A percentile compares a stretch with the other conserved stretches of the same genome.
Conservation (phyloP, 2,797 vertebrate species). For the Echiichthys vipera region DNA sequence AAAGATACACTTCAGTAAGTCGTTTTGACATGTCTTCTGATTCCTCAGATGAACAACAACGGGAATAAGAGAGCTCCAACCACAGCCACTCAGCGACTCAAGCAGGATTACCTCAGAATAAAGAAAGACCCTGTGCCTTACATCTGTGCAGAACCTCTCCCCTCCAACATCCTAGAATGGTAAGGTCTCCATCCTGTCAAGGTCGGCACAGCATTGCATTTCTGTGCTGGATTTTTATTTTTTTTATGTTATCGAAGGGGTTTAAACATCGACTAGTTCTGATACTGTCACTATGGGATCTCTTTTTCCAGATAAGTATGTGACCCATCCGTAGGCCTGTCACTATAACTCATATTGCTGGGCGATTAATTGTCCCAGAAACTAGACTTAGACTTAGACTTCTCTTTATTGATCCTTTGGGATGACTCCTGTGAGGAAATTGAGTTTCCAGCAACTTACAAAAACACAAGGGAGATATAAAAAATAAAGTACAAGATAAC, state of each 20-base stretch:
- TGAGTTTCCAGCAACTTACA: too few relatives aligned
- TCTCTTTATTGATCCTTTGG: too few relatives aligned
- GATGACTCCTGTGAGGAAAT: too few relatives aligned
- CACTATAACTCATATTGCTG: too few relatives aligned
- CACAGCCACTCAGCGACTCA: constrained; percentile 96
- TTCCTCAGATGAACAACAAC: constrained; percentile 93
- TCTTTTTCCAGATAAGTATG: background rate
- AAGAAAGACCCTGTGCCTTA: constrained; percentile 99
- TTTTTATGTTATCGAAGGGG: background rate
- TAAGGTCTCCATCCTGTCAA: constrained; percentile 65
- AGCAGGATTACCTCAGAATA: constrained; percentile 98
- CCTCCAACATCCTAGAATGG: constrained; percentile 98
- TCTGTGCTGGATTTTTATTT: too few relatives aligned
- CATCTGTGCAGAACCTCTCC: constrained; percentile 97
- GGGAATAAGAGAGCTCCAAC: constrained; percentile 96
- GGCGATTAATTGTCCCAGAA: too few relatives aligned
- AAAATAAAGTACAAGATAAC: too few relatives aligned
- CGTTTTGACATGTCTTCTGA: constrained; percentile 8
- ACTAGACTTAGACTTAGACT: too few relatives aligned
- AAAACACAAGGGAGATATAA: too few relatives aligned
- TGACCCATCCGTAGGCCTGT: too few relatives aligned
- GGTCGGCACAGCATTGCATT: background rate
- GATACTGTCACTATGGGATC: background rate
- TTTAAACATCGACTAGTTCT: background rate
- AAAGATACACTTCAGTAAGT: background rate